phyloP scores from a whole-genome alignment of 2,888 invertebrate genomes.

The Rhogogaster chlorosoma region DNA sequence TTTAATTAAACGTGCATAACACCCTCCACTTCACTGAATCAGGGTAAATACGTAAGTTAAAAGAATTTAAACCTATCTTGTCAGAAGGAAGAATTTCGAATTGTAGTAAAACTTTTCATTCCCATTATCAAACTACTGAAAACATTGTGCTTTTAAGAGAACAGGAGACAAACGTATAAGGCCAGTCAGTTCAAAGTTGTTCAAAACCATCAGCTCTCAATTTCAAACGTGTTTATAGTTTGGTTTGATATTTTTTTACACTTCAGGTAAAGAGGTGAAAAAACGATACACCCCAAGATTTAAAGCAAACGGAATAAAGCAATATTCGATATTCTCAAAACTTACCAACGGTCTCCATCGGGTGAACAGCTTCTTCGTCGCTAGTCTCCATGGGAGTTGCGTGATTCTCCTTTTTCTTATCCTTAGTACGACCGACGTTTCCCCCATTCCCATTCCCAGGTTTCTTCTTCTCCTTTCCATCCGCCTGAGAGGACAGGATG shows the following conservation, averaged over 20 bases:
- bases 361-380: constrained; percentile 79
- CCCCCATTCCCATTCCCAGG: constrained; percentile 61
- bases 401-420: constrained; percentile 78
- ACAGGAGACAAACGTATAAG: not conserved
- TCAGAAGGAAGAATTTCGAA: too few species aligned
- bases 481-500: constrained; percentile 61
- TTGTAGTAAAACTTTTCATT: not conserved
- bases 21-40: too few species aligned
- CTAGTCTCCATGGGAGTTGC: constrained; percentile 79
- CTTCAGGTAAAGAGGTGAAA: not conserved
- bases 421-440: constrained; percentile 68
- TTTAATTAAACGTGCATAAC: too few species aligned
- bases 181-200: not conserved
- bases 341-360: constrained; percentile 74
- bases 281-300: not conserved
- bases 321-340: constrained; percentile 48
- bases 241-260: not conserved
- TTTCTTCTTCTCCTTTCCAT: constrained; percentile 70
- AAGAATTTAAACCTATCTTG: not conserved
- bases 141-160: not conserved
- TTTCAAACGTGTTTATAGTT: not conserved
- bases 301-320: not conserved
- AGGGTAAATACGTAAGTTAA: not conserved
- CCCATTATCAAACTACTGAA: not conserved
- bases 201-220: not conserved